phyloP scores from a whole-genome alignment of 2,113 vertebrate genomes.

The Vidua chalybeata region DNA sequence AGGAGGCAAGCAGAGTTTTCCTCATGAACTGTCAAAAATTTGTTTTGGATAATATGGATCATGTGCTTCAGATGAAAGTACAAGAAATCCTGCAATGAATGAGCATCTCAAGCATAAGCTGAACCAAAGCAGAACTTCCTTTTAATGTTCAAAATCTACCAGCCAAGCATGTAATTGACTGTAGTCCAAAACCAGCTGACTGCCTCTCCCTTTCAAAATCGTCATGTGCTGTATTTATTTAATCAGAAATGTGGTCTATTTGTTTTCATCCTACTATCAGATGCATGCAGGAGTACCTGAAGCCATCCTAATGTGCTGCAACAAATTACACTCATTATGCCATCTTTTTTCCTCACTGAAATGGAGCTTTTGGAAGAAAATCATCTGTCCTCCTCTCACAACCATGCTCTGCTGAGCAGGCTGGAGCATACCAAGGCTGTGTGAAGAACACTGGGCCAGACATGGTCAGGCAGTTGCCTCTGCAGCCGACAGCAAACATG shows the following conservation, averaged over 20 bases:
- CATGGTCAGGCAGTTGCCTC: not conserved
- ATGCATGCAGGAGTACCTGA: not conserved
- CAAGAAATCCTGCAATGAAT: constrained; percentile 2
- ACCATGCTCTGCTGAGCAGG: not conserved
- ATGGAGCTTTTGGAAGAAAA: not conserved
- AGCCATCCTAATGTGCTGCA: not conserved
- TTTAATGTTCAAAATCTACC: not conserved
- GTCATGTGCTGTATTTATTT: not conserved
- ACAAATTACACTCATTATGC: not conserved
- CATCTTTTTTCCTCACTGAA: not conserved
- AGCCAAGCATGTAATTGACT: not conserved
- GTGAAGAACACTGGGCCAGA: accelerated
- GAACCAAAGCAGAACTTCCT: constrained; percentile 21
- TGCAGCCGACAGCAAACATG: not conserved
- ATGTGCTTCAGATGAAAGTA: constrained; percentile 1
- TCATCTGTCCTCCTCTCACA: not conserved
- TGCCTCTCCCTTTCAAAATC: not conserved
- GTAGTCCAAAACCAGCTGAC: not conserved
- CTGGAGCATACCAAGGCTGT: not conserved
- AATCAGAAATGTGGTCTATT: not conserved
- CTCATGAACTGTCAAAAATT: not conserved
- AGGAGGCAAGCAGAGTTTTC: not conserved
- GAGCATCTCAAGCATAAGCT: not conserved
- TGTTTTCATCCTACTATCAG: not conserved
- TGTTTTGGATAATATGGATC: not conserved